Conservation (phyloP, 2,797 vertebrate genomes). For the Remorina albescens region DNA sequence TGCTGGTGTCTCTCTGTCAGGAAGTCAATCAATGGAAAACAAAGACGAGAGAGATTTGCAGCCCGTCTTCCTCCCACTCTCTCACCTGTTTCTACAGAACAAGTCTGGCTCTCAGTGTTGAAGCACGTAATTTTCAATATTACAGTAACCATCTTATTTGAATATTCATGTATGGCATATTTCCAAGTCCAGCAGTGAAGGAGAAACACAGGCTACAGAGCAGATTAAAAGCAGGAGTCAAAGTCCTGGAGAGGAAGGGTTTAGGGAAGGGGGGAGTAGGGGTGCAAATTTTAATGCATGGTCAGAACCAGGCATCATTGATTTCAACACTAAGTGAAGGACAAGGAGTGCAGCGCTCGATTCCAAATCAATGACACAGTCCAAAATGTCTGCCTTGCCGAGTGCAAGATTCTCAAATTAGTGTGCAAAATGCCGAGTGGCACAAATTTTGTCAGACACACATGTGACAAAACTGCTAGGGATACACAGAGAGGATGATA, state of each 20-base stretch:
- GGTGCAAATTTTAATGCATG: conserved; percentile 77
- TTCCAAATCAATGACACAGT: conserved; percentile 85
- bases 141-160: conserved; percentile 38
- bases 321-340: conserved; percentile 85
- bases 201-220: conserved; percentile 55
- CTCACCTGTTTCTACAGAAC: conserved; percentile 29
- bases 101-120: conserved; percentile 10
- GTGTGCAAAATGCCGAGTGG: conserved; percentile 73
- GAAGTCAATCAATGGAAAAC: conserved; percentile 71
- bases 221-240: conserved; percentile 68
- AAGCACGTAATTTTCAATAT: conserved; percentile 41
- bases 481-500: conserved; percentile 30
- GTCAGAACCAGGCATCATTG: conserved; percentile 82
- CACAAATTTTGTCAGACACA: conserved; percentile 67
- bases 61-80: conserved; percentile 16
- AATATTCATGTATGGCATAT: conserved; percentile 66
- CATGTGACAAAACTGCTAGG: conserved; percentile 36
- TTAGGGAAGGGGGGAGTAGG: neutral
- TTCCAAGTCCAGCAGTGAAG: conserved; percentile 64
- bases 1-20: conserved; percentile 55
- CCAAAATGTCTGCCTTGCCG: conserved; percentile 78
- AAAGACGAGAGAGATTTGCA: conserved; percentile 59
- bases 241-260: conserved; percentile 60
- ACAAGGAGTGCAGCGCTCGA: conserved; percentile 81
- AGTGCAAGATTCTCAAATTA: conserved; percentile 71